Base-by-base conservation (phyloP, 2,113 vertebrate genomes). In the Pogonocichla stellata region DNA sequence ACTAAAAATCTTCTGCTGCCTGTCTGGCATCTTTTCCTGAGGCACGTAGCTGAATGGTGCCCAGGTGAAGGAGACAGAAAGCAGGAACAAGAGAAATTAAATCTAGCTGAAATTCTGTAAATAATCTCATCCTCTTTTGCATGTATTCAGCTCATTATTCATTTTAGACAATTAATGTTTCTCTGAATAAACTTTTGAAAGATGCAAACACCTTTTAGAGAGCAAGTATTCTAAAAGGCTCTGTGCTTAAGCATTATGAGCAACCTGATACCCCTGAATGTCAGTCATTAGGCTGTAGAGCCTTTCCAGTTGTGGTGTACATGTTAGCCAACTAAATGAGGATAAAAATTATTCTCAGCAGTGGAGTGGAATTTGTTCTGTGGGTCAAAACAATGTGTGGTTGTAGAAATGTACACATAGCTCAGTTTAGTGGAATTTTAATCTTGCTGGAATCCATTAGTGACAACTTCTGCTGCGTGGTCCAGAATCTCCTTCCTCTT, bases 11-110 rank as follows among this genome's bases (percentile, higher is more conserved):
- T 78, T 69, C n/a, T 66, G 19, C 23, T 69, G 45, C 29, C 24
- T 78, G 23, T 34, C 40, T 60, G 60, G 40, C 10, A 8, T 66
- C 56, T 73, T 91, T 5, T 48, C 34, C 45, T 17, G 42, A 65
- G 28, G 20, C 9, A 6, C 0, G 0, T 43, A 34, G 73, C 47
- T 81, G 70, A 53, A 18, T 47, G 10, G 24, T 75, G 67, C 51
- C 24, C 40, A 34, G 34, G 47, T 16, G 31, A 47, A 90, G 38
- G n/a, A 64, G 38, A 42, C 9, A 69, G 18, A 28, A 47, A 62
- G 8, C 31, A 51, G 40, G n/a, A 79, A 19, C 12, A 60, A 60
- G 70, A 71, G 31, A 80, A 82, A 15, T 70, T 5, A 77, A 50
- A 45, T 75, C n/a, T 71, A 42, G 26, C 5, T 53, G 47, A 34